phyloP scores from a whole-genome alignment of 2,113 vertebrate species.

The Lanius collurio region DNA sequence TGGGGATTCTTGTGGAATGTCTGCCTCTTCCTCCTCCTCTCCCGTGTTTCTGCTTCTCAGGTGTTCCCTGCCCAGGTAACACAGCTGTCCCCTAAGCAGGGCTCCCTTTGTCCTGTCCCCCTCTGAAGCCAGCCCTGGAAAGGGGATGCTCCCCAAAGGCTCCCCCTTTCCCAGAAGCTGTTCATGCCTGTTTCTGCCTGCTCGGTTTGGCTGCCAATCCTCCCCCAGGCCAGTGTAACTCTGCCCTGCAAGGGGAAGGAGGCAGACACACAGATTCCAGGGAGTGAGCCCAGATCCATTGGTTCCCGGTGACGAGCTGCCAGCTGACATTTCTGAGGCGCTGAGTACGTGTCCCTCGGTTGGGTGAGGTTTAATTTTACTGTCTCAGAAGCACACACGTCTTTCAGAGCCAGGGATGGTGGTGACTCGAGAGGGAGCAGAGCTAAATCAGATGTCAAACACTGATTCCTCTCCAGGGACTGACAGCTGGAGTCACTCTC shows the following conservation, averaged over 20 bases:
- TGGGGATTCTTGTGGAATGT: conserved; percentile 66
- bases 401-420: not conserved
- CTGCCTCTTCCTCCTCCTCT: conserved; percentile 18
- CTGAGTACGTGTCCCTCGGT: not conserved
- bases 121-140: not conserved
- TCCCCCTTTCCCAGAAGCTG: not conserved
- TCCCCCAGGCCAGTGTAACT: not conserved
- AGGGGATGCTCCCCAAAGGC: not conserved
- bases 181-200: fast-evolving
- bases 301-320: not conserved
- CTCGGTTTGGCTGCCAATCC: not conserved
- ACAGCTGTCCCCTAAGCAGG: not conserved
- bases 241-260: not conserved
- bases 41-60: conserved; percentile 38
- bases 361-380: not conserved
- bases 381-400: not conserved
- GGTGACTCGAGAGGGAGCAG: not conserved
- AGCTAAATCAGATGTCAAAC: conserved; percentile 41
- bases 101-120: not conserved
- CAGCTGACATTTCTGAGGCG: not conserved
- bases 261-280: not conserved
- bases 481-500: conserved; percentile 14
- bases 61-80: not conserved
- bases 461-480: conserved; percentile 21
- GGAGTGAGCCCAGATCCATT: not conserved